Evolutionary conservation across 2,888 invertebrate genomes (phyloP).

Genomic region (Buathra laborator): DNA sequence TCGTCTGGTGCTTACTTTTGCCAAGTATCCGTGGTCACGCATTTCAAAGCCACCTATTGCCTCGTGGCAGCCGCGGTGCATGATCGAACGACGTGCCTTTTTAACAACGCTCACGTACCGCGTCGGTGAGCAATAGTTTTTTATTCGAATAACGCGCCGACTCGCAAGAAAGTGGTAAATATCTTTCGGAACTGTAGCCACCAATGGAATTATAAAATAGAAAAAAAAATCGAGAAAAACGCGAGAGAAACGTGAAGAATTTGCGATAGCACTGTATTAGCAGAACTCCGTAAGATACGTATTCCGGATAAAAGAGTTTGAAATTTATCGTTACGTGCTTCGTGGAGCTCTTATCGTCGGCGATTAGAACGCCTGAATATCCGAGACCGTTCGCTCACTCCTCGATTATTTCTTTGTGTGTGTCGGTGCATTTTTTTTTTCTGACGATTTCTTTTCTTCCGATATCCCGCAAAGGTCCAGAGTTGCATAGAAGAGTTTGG

Average conservation of each 20-base stretch:
- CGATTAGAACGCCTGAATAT: conserved; percentile 46
- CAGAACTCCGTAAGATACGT: background rate
- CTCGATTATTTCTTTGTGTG: background rate
- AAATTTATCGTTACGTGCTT: conserved; percentile 54
- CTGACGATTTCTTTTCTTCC: conserved; percentile 4
- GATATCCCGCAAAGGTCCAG: background rate
- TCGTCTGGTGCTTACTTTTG: conserved; percentile 41
- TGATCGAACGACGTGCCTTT: conserved; percentile 47
- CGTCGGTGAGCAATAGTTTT: conserved; percentile 1
- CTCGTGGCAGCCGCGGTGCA: background rate
- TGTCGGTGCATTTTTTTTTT: background rate
- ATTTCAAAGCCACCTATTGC: conserved; percentile 31
- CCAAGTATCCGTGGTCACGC: conserved; percentile 65
- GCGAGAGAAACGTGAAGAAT: conserved; percentile 42
- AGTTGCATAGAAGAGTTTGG: conserved; percentile 1
- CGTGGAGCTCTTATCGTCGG: conserved; percentile 39
- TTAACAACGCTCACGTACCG: background rate
- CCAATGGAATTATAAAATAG: conserved; percentile 4
- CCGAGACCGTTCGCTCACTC: conserved; percentile 17
- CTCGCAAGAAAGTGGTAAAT: conserved; percentile 44
- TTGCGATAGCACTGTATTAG: conserved; percentile 35
- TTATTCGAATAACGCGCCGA: conserved; percentile 31
- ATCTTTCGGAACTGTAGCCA: conserved; percentile 24
- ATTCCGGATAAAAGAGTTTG: conserved; percentile 13
- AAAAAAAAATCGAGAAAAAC: conserved; percentile 28